These are phyloP conservation scores for Hipparchia semele DNA, from an alignment of 2,888 invertebrate genomes.

Conservation along the genomic window DNA sequence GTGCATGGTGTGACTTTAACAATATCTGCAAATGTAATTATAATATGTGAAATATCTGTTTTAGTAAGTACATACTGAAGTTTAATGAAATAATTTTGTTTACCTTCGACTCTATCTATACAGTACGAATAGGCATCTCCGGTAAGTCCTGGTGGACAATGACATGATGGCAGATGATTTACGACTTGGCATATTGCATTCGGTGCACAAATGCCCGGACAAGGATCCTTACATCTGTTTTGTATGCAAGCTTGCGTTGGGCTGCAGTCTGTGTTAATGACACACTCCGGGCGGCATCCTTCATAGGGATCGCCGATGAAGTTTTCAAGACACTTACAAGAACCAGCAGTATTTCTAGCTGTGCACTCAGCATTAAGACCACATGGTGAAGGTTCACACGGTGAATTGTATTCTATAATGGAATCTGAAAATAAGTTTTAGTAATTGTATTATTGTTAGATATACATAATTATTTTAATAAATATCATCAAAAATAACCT, in stretches of 20 bases:
- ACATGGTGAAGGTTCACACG: constrained; percentile 88
- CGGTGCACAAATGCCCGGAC: constrained; percentile 88
- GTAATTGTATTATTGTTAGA: neutral
- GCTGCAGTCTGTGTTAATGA: constrained; percentile 90
- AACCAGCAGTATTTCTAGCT: constrained; percentile 85
- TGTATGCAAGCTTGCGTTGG: constrained; percentile 88
- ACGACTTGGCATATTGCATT: constrained; percentile 89
- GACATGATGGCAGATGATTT: constrained; percentile 89
- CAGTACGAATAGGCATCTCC: constrained; percentile 89
- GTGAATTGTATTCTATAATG: constrained; percentile 73
- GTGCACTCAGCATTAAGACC: constrained; percentile 85
- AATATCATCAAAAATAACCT: too few species aligned
- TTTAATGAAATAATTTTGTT: constrained; percentile 18
- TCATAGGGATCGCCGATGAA: constrained; percentile 78
- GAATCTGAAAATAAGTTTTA: constrained; percentile 53
- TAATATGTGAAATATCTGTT: neutral
- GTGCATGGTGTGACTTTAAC: constrained; percentile 81
- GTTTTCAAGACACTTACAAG: constrained; percentile 86
- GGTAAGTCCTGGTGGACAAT: constrained; percentile 85
- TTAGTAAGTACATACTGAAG: neutral
- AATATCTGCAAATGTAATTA: constrained; percentile 56
- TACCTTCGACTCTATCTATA: constrained; percentile 70
- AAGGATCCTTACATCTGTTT: constrained; percentile 91
- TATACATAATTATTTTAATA: too few species aligned
- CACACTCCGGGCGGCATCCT: constrained; percentile 92